These are phyloP conservation scores for Drosophila pegasa DNA, from an alignment of 2,888 invertebrate genomes.

Conservation along the genomic window DNA sequence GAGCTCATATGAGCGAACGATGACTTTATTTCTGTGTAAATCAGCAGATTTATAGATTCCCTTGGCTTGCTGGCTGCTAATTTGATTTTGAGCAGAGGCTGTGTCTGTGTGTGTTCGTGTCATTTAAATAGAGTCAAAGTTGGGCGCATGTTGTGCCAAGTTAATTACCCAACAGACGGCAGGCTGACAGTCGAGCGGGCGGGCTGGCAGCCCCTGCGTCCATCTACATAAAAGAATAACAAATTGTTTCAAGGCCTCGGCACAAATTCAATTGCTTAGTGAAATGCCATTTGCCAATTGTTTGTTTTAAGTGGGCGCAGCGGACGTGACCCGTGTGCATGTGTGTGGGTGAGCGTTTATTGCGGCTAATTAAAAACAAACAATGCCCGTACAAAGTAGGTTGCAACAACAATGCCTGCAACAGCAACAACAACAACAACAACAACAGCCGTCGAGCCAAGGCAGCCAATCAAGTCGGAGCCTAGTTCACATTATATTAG, in stretches of 20 bases:
- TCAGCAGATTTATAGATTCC: slow-evolving; percentile 76
- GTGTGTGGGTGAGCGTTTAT: slow-evolving; percentile 57
- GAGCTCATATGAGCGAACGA: slow-evolving; percentile 36
- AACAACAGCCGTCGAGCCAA: slow-evolving; percentile 32
- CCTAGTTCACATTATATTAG: slow-evolving; percentile 29
- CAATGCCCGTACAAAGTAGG: slow-evolving; percentile 77
- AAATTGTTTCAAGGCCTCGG: slow-evolving; percentile 79
- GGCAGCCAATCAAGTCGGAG: slow-evolving; percentile 69
- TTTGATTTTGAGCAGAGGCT: slow-evolving; percentile 75
- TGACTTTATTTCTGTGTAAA: slow-evolving; percentile 75
- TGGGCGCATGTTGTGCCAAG: slow-evolving; percentile 69
- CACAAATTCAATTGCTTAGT: slow-evolving; percentile 74
- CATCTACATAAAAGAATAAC: slow-evolving; percentile 56
- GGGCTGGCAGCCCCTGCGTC: slow-evolving; percentile 4
- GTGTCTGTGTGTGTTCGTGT: slow-evolving; percentile 16
- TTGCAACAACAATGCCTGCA: slow-evolving; percentile 66
- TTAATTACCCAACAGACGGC: slow-evolving; percentile 66
- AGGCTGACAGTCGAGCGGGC: background rate
- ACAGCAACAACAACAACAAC: slow-evolving; percentile 26
- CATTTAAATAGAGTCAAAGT: slow-evolving; percentile 70
- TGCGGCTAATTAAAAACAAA: slow-evolving; percentile 83
- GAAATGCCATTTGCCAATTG: slow-evolving; percentile 76
- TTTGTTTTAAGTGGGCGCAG: slow-evolving; percentile 75
- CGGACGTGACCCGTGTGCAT: slow-evolving; percentile 46
- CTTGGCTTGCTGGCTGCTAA: slow-evolving; percentile 67